Base-by-base conservation (phyloP, 1,140 invertebrate genomes). In the Drosophila ambigua region DNA sequence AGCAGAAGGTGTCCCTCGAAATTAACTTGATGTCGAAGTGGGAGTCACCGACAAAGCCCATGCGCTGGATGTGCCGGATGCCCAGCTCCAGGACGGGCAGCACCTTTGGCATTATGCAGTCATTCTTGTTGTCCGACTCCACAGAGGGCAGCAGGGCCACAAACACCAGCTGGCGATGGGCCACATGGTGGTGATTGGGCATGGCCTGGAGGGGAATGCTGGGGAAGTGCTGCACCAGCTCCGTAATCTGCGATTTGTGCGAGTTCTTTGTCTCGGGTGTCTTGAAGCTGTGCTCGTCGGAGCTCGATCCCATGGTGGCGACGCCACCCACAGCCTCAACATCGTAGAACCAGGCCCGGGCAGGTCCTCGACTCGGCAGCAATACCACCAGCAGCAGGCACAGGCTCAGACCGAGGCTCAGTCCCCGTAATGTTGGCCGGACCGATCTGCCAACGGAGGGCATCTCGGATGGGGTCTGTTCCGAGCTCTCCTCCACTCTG, bases 1-100 rank as follows among this genome's bases (percentile, higher is more conserved):
- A 97, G 88, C 96, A 97, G n/a, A 94, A 93, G 0, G 96, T 96
- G 79, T 97, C 96, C 46, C 95, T 93, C 61, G 95, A 94, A 41
- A 95, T 93, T 1, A 97, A 94, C 23, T 94, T 92, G 45, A 97
- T 95, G 51, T 93, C 93, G 93, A 95, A 95, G 9, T 94, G 94
- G 1, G 94, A 94, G 7, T 96, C 92, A 2, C 96, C 92, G 5
- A 76, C 68, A 0, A 94, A 93, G 4, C 94, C 95, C 15, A 92
- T 68, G 5, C 93, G 93, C 6, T 94, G 94, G 8, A 96, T 93
- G 11, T 93, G 92, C 43, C 92, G 91, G n/a, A 97, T 94, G 2
- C 96, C 96, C 90, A 97, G 92, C 46, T 95, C 92, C 5, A 97
- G 93, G 7, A 96, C 95, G 0, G 96, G 96, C 58, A 97, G 81